Percentiles rank a stretch among this genome's conserved stretches.
Conservation (phyloP, 2,888 invertebrate species). For the Gnatocerus cornutus region DNA sequence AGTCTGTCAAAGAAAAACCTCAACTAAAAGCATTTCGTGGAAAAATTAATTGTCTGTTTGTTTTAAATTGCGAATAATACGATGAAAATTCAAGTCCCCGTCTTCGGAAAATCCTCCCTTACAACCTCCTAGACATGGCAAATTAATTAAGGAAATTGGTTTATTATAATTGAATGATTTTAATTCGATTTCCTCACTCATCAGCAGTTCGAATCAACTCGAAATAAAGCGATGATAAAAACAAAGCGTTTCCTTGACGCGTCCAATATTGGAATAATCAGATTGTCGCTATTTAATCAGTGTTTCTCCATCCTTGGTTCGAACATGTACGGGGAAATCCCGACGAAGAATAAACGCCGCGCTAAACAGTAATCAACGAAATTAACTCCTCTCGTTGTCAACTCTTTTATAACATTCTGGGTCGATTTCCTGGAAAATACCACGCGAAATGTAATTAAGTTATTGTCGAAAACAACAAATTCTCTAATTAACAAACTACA, state of each 20-base stretch:
- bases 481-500: too few relatives aligned
- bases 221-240: slow-evolving; percentile 34
- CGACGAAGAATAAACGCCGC: slow-evolving; percentile 6
- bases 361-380: slow-evolving; percentile 36
- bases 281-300: slow-evolving; percentile 37
- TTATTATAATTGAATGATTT: slow-evolving; percentile 41
- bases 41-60: slow-evolving; percentile 39
- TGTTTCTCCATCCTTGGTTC: slow-evolving; percentile 7
- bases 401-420: not conserved
- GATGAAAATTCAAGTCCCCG: slow-evolving; percentile 21
- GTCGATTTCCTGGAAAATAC: not conserved
- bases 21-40: slow-evolving; percentile 1
- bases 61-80: slow-evolving; percentile 21
- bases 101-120: slow-evolving; percentile 32
- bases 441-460: not conserved
- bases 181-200: slow-evolving; percentile 45
- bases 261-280: slow-evolving; percentile 34
- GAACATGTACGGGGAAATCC: slow-evolving; percentile 24
- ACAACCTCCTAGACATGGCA: slow-evolving; percentile 31
- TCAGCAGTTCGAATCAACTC: slow-evolving; percentile 30
- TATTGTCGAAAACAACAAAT: too few relatives aligned
- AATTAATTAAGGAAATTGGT: slow-evolving; percentile 48
- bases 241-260: slow-evolving; percentile 40
- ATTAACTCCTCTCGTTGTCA: slow-evolving; percentile 10
- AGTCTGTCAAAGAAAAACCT: not conserved